Evolutionary conservation across 2,113 vertebrate species (phyloP), one percentile per base, ranked within the genome.

Genomic region (Pardalotus punctatus): DNA sequence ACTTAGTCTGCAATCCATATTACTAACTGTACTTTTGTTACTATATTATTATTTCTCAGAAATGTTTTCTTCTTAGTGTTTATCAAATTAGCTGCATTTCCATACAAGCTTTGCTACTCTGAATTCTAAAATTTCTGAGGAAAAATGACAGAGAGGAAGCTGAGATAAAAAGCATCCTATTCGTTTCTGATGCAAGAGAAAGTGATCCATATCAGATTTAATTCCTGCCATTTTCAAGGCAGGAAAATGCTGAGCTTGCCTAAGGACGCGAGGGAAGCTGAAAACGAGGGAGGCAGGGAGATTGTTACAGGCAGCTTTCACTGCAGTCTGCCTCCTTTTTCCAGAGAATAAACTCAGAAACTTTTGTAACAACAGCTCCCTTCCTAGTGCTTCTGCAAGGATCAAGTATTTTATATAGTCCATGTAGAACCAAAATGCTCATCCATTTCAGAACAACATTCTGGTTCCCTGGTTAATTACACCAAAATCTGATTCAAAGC

Each of bases 191-290:
- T 1, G 2, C 47, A 77, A 36, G 69, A 60, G 31, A n/a, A 67
- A 80, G 62, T 3, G 40, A 91, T 31, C 25, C n/a, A 67, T 64
- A 81, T 22, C 1, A 2, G 36, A 45, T n/a, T 53, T 43, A 8
- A 73, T 15, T 77, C 38, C 83, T 77, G 83, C 33, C 67, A 62
- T n/a, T 20, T 66, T 36, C 72, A 36, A 66, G 66, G 5, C 18
- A 65, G 36, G 50, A 66, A 86, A 88, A 57, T 3, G 28, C 48
- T 85, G 57, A 79, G 70, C 66, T 76, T 33, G 57, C 40, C 61
- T 31, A 47, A 6, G 0, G 1, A 42, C 7, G 47, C 14, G 5
- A 50, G 66, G 70, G 53, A 53, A 66, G 51, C 47, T 1, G 14
- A 48, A 38, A 25, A 23, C 3, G 2, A 78, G 35, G 1, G 13